Evolutionary conservation across 2,797 vertebrate species (phyloP).

Genomic region (Babyrousa celebensis): DNA sequence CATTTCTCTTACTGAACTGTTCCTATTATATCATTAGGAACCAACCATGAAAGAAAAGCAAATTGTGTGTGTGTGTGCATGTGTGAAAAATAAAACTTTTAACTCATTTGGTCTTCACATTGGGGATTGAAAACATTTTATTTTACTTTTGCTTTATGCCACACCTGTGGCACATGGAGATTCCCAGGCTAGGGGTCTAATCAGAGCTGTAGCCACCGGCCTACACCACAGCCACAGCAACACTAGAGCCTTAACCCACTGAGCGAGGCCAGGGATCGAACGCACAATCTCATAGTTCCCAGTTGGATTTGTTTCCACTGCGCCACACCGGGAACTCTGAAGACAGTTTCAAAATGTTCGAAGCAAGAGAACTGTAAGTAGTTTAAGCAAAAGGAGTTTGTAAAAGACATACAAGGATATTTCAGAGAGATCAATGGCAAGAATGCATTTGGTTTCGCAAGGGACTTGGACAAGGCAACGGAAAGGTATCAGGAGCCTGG

Average conservation of each 20-base stretch:
- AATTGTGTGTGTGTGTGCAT: neutral
- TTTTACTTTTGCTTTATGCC: no score
- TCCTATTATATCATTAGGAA: neutral
- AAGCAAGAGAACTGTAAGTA: conserved; percentile 29
- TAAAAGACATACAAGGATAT: neutral
- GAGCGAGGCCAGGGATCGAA: no score
- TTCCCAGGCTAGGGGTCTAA: no score
- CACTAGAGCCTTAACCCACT: no score
- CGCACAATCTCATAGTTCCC: no score
- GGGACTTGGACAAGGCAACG: neutral
- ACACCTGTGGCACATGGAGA: no score
- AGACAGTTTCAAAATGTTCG: neutral
- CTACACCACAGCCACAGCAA: no score
- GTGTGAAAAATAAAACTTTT: neutral
- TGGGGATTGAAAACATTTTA: conserved; percentile 7
- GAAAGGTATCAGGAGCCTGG: neutral
- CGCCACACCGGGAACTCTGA: no score
- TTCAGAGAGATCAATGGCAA: neutral
- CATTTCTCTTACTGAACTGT: neutral
- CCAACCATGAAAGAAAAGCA: neutral
- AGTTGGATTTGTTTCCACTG: no score
- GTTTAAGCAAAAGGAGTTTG: conserved; percentile 19
- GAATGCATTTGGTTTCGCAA: neutral
- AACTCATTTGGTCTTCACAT: neutral
- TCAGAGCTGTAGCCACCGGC: no score